Percentiles rank a stretch among this genome's conserved stretches.
Conservation (phyloP, 92 coral and sea anemone genomes). For the Plumapathes pennacea region DNA sequence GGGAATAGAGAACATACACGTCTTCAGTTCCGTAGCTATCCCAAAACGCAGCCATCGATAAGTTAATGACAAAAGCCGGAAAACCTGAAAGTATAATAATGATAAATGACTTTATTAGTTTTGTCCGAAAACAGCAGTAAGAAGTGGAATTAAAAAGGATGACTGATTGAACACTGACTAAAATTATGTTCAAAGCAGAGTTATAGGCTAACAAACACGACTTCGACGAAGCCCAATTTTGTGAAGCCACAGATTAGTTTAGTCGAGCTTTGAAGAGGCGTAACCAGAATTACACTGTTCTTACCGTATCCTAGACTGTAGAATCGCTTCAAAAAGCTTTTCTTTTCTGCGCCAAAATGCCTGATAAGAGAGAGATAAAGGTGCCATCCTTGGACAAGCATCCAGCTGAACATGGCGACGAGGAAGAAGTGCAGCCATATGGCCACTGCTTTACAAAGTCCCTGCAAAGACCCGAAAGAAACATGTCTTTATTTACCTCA, state of each 20-base stretch:
- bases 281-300: no score
- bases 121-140: no score
- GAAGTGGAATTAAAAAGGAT: no score
- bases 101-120: neutral
- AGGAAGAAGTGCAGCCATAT: conserved; percentile 82
- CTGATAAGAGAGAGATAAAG: conserved; percentile 74
- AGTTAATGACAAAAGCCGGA: conserved; percentile 69
- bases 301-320: conserved; percentile 87
- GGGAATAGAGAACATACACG: conserved; percentile 56
- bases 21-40: conserved; percentile 75
- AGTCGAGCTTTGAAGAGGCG: no score
- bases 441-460: conserved; percentile 83
- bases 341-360: conserved; percentile 54
- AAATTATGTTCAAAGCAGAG: no score
- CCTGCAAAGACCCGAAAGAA: conserved; percentile 26
- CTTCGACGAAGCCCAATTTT: no score
- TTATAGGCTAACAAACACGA: no score
- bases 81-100: conserved; percentile 35
- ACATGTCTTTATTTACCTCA: no score
- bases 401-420: conserved; percentile 87
- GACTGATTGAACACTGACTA: no score
- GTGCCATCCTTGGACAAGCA: conserved; percentile 87
- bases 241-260: no score
- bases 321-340: conserved; percentile 69
- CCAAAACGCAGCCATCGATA: conserved; percentile 93